Evolutionary conservation across 2,888 invertebrate genomes (phyloP).

Genomic region (Stramonita haemastoma): DNA sequence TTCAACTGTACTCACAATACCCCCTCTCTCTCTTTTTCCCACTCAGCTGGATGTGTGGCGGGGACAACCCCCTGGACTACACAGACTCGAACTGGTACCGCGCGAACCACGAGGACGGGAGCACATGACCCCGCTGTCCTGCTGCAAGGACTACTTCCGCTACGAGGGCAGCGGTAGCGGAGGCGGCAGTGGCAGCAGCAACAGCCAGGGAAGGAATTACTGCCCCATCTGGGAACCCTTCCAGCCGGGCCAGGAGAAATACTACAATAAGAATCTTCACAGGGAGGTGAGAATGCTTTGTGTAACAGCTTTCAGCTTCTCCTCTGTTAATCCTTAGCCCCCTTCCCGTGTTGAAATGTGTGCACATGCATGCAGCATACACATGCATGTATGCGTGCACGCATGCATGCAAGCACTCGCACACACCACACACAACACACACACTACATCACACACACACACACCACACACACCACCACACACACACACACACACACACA

Average conservation of each 20-base stretch:
- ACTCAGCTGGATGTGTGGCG: constrained; percentile 71
- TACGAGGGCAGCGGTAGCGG: constrained; percentile 54
- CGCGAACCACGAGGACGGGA: constrained; percentile 10
- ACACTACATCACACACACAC: too few species aligned
- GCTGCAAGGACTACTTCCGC: constrained; percentile 63
- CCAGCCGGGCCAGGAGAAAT: constrained; percentile 1
- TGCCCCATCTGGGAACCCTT: constrained; percentile 54
- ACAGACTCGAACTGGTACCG: constrained; percentile 59
- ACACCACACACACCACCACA: too few species aligned
- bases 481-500: too few species aligned
- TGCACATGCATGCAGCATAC: too few species aligned
- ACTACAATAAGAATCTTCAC: constrained; percentile 14
- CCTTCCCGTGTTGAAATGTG: too few species aligned
- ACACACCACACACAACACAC: too few species aligned
- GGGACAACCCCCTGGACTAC: constrained; percentile 62
- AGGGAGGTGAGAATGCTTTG: background rate
- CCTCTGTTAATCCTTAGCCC: too few species aligned
- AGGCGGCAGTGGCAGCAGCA: constrained; percentile 20
- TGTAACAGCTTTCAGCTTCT: too few species aligned
- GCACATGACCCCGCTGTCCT: constrained; percentile 61
- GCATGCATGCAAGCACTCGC: too few species aligned
- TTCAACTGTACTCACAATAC: too few species aligned
- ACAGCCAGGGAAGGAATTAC: constrained; percentile 23
- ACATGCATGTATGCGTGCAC: too few species aligned
- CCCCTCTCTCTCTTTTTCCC: background rate